These are phyloP conservation scores for Galaxias olidus DNA, from an alignment of 2,797 vertebrate genomes.

Conservation along the genomic window DNA sequence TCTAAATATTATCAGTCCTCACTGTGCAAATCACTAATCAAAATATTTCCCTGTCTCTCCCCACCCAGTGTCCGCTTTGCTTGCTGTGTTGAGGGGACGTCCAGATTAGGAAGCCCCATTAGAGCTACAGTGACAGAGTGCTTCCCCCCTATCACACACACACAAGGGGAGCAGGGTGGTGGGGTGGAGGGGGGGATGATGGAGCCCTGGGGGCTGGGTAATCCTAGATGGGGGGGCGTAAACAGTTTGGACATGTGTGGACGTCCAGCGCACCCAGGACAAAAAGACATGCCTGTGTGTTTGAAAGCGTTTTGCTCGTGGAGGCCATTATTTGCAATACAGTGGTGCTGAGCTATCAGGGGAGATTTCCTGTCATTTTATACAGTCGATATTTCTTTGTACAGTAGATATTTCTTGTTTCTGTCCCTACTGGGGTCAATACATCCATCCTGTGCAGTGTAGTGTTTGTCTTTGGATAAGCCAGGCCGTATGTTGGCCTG, in stretches of 20 bases:
- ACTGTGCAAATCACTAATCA: slow-evolving; percentile 63
- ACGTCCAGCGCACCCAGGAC: too few relatives aligned
- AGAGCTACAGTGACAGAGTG: slow-evolving; percentile 52
- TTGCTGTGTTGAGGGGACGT: slow-evolving; percentile 54
- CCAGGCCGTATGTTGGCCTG: too few relatives aligned
- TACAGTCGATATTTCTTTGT: neutral
- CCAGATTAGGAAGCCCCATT: slow-evolving; percentile 68
- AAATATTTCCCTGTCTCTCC: slow-evolving; percentile 69
- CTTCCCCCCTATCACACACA: slow-evolving; percentile 41
- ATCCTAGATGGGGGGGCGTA: slow-evolving; percentile 34
- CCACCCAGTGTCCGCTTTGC: slow-evolving; percentile 52
- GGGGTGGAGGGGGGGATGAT: slow-evolving; percentile 34
- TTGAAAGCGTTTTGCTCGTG: slow-evolving; percentile 40
- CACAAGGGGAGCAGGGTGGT: slow-evolving; percentile 6
- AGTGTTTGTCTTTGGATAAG: too few relatives aligned
- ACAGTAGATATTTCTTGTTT: slow-evolving; percentile 28
- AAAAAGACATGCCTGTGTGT: slow-evolving; percentile 32
- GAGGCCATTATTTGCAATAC: slow-evolving; percentile 52
- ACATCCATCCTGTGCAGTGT: too few relatives aligned
- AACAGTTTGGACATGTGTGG: too few relatives aligned
- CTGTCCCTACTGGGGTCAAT: slow-evolving; percentile 1
- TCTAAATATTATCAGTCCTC: slow-evolving; percentile 73
- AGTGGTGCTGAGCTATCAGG: slow-evolving; percentile 33
- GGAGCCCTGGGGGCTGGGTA: slow-evolving; percentile 42
- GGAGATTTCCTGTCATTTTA: slow-evolving; percentile 50